Evolutionary conservation across 2,888 invertebrate species (phyloP).

Genomic region (Acrobasis suavella): DNA sequence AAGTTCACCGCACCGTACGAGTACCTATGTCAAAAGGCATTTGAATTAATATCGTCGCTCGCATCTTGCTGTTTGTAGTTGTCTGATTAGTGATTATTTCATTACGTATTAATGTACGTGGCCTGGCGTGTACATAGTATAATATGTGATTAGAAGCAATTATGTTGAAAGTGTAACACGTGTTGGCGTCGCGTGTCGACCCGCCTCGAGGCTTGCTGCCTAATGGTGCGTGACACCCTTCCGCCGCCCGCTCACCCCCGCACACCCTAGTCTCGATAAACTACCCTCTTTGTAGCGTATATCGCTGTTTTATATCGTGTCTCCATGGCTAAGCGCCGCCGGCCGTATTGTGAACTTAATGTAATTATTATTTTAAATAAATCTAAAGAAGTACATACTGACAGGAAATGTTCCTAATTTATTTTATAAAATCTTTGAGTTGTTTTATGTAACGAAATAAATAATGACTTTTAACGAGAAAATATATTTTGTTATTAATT

Average conservation of each 20-base stretch:
- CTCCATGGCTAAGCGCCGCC: conserved; percentile 39
- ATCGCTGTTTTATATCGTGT: conserved; percentile 48
- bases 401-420: not conserved
- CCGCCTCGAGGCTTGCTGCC: conserved; percentile 61
- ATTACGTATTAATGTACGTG: conserved; percentile 24
- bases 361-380: conserved; percentile 39
- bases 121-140: conserved; percentile 27
- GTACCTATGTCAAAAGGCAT: not conserved
- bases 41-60: conserved; percentile 15
- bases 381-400: not conserved
- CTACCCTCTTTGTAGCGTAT: conserved; percentile 61
- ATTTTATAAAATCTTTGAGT: not conserved
- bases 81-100: conserved; percentile 19
- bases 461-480: not conserved
- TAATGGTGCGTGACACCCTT: conserved; percentile 74
- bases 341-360: conserved; percentile 40
- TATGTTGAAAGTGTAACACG: conserved; percentile 77
- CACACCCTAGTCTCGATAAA: conserved; percentile 46
- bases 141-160: conserved; percentile 72
- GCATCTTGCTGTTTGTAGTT: conserved; percentile 11
- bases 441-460: not conserved
- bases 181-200: conserved; percentile 69
- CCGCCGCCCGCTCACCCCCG: conserved; percentile 38
- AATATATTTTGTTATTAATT: not conserved
- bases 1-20: no score